Percentiles rank a stretch among this genome's conserved stretches.
phyloP scores from a whole-genome alignment of 2,797 vertebrate species.

The Neosilurus hyrtlii region DNA sequence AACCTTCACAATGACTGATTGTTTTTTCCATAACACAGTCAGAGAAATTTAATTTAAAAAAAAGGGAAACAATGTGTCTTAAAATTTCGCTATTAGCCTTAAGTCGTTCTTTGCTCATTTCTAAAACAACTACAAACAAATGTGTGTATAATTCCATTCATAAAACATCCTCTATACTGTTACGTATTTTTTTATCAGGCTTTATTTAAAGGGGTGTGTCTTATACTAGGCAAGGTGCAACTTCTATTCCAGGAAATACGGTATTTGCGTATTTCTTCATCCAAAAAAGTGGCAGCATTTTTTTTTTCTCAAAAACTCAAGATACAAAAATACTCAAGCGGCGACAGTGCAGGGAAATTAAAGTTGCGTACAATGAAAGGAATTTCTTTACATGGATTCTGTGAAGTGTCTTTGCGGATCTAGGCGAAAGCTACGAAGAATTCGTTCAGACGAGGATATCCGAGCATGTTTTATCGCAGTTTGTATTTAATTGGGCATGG shows the following conservation, averaged over 20 bases:
- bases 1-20: neutral
- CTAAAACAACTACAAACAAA: neutral
- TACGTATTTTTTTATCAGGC: neutral
- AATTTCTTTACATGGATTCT: neutral
- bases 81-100: neutral
- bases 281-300: neutral
- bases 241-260: neutral
- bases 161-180: neutral
- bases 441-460: neutral
- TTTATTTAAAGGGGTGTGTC: neutral
- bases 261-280: neutral
- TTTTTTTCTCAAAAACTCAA: neutral
- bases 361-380: neutral
- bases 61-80: neutral
- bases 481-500: constrained; percentile 85
- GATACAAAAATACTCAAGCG: neutral
- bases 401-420: neutral
- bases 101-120: neutral
- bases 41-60: too few relatives aligned
- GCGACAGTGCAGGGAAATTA: neutral
- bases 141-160: neutral
- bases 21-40: neutral
- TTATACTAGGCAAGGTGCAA: neutral
- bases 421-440: neutral
- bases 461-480: neutral